A percentile compares a stretch with the other conserved stretches of the same genome.
phyloP scores from a whole-genome alignment of 2,797 vertebrate genomes.

The Brachymystax lenok region DNA sequence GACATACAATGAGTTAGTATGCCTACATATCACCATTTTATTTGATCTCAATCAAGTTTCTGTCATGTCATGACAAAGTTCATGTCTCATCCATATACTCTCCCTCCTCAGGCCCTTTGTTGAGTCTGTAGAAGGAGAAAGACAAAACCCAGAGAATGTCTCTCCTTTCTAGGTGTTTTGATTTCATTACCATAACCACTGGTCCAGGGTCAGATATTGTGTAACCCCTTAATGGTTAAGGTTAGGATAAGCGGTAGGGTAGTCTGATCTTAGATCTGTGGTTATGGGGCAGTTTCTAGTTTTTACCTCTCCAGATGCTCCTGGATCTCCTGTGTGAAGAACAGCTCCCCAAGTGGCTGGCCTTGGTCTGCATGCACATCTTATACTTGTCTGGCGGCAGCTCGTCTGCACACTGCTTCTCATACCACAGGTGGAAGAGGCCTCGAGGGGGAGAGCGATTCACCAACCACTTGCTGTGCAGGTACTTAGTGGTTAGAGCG shows the following conservation, averaged over 20 bases:
- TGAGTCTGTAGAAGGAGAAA: neutral
- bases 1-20: neutral
- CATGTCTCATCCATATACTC: neutral
- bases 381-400: slow-evolving; percentile 80
- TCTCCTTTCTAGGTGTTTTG: slow-evolving; percentile 72
- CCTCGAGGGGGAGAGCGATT: slow-evolving; percentile 76
- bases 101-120: neutral
- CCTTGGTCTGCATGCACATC: slow-evolving; percentile 85
- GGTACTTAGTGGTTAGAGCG: slow-evolving; percentile 59
- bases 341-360: slow-evolving; percentile 79
- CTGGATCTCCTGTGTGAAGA: slow-evolving; percentile 78
- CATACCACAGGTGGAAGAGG: slow-evolving; percentile 84
- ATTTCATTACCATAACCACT: neutral
- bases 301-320: slow-evolving; percentile 53
- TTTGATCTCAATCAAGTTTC: neutral
- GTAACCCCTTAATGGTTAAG: neutral
- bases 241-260: too few relatives aligned
- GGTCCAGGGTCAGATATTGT: neutral
- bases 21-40: too few relatives aligned
- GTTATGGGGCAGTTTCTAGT: neutral
- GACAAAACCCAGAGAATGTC: slow-evolving; percentile 74
- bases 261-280: neutral
- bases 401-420: slow-evolving; percentile 77
- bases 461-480: slow-evolving; percentile 81
- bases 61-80: neutral